Percentiles rank a stretch among this genome's conserved stretches.
phyloP scores from a whole-genome alignment of 2,797 vertebrate species.

The Rallus crepitans region DNA sequence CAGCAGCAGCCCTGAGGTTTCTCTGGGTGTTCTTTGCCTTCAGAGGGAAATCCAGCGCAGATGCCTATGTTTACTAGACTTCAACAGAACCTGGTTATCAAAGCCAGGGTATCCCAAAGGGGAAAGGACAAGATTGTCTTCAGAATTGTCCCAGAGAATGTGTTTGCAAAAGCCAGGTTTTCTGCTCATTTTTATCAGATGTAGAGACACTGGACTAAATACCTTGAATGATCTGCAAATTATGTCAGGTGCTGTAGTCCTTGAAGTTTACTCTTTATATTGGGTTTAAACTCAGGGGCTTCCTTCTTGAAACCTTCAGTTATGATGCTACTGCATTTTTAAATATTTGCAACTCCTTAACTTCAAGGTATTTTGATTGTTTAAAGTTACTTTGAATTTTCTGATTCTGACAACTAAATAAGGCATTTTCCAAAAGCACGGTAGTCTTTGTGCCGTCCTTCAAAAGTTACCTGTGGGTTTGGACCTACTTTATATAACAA shows the following conservation, averaged over 20 bases:
- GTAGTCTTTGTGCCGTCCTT: neutral
- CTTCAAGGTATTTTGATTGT: neutral
- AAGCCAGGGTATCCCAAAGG: neutral
- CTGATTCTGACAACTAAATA: neutral
- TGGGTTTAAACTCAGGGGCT: neutral
- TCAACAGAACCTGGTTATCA: neutral
- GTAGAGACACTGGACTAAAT: accelerated
- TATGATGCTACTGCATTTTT: neutral
- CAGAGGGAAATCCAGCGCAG: neutral
- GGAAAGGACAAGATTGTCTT: neutral
- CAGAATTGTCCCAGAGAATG: neutral
- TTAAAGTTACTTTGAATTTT: neutral
- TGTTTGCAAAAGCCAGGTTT: neutral
- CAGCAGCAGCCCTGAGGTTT: neutral
- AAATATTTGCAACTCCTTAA: neutral
- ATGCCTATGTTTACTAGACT: neutral
- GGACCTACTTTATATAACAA: neutral
- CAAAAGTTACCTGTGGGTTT: neutral
- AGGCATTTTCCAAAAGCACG: neutral
- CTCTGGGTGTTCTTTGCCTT: neutral
- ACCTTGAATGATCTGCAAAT: neutral
- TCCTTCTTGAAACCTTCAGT: neutral
- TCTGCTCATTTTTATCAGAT: neutral
- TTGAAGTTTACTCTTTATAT: neutral
- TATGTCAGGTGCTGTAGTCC: neutral